These are phyloP conservation scores for Microctonus aethiopoides DNA, from an alignment of 2,888 invertebrate genomes.

Conservation along the genomic window DNA sequence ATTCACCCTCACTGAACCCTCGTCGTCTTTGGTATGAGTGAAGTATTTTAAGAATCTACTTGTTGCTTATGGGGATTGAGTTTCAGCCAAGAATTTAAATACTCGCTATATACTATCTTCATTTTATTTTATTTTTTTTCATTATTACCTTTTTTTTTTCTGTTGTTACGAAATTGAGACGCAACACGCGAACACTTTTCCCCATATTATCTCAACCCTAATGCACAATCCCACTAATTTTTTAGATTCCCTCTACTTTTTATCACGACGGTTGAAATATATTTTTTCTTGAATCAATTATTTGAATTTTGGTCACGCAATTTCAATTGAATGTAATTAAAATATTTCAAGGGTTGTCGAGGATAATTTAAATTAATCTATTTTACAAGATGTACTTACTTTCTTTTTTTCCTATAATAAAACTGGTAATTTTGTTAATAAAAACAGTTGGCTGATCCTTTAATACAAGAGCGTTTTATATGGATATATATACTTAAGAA, in stretches of 20 bases:
- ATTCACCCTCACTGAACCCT: constrained; percentile 29
- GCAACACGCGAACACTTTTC: constrained; percentile 19
- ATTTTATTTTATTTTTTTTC: constrained; percentile 21
- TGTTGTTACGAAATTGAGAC: constrained; percentile 30
- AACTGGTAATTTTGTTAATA: no score
- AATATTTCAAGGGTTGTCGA: neutral
- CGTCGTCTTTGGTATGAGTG: no score
- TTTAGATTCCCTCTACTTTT: neutral
- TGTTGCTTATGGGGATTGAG: constrained; percentile 57
- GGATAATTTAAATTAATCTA: no score
- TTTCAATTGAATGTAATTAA: neutral
- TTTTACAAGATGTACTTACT: no score
- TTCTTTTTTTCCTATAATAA: no score
- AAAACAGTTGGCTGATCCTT: no score
- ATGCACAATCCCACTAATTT: constrained; percentile 10
- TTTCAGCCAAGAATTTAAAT: constrained; percentile 49
- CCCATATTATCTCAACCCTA: neutral
- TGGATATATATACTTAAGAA: neutral
- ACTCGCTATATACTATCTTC: constrained; percentile 19
- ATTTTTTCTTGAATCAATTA: neutral
- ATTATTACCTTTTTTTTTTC: constrained; percentile 17
- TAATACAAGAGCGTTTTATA: neutral
- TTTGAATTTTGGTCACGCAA: neutral
- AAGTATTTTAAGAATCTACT: constrained; percentile 60
- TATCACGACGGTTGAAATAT: neutral